Evolutionary conservation across 2,888 invertebrate genomes (phyloP).

Genomic region (Acheta domesticus): DNA sequence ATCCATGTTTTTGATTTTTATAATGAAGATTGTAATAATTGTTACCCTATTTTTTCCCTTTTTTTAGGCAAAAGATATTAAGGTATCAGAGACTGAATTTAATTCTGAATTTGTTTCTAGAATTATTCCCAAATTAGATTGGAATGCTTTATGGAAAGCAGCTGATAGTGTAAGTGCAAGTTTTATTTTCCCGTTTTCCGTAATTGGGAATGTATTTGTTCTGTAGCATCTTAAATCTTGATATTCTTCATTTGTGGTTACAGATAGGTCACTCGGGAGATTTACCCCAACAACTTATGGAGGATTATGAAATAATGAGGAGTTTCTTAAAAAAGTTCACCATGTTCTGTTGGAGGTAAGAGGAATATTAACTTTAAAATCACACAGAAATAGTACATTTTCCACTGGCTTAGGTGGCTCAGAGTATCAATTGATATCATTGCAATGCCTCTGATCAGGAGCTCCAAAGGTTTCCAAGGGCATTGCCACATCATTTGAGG

Average conservation of each 20-base stretch:
- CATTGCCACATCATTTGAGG: too few species aligned
- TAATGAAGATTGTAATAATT: background rate
- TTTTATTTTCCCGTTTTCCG: constrained; percentile 19
- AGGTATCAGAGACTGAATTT: constrained; percentile 80
- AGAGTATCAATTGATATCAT: too few species aligned
- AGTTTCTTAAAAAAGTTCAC: constrained; percentile 84
- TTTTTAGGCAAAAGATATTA: constrained; percentile 72
- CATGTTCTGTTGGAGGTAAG: constrained; percentile 77
- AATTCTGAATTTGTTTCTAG: constrained; percentile 86
- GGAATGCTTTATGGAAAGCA: constrained; percentile 79
- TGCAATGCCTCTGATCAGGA: too few species aligned
- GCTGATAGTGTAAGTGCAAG: constrained; percentile 63
- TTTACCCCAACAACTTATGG: constrained; percentile 69
- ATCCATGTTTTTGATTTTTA: background rate
- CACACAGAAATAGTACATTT: background rate
- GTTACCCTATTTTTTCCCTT: constrained; percentile 34
- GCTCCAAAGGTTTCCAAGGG: too few species aligned
- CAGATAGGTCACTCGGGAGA: constrained; percentile 76
- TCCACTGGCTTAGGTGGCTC: too few species aligned
- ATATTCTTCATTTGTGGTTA: constrained; percentile 33
- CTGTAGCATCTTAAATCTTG: constrained; percentile 20
- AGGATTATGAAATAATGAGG: constrained; percentile 76
- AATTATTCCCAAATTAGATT: constrained; percentile 89
- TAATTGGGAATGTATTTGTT: background rate
- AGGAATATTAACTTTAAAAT: constrained; percentile 4